Evolutionary conservation across 2,113 vertebrate genomes (phyloP), one percentile per base, ranked within the genome.

Genomic region (Gasterosteus nipponicus): DNA sequence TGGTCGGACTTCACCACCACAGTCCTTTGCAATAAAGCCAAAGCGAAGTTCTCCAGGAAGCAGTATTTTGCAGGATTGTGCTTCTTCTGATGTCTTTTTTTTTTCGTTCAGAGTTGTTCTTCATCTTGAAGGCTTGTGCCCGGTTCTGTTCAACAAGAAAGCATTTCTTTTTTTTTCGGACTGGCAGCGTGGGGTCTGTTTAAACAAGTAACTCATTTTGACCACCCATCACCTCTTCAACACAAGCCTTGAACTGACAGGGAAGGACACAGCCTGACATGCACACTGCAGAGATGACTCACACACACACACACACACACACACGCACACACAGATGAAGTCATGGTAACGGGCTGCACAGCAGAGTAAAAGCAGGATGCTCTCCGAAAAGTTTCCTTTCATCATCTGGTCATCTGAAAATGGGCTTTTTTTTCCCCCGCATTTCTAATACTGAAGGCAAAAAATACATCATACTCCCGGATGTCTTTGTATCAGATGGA

Each of bases 231-330:
- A 44, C 57, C 66, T 73, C 64, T 66, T 70, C 61, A 61, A 65
- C 82, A 57, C 53, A 54, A 75, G 57, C 56, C 69, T 18, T 10
- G 61, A 80, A 26, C 65, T 74, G 77, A 73, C 57, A 65, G 18
- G 31, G 68, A 41, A 78, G 77, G 68, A 77, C 60, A 67, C 47
- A 63, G 56, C 62, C 58, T 73, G 73, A 75, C 73, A 76, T 42
- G 29, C 54, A 64, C 42, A n/a, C 76, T 77, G 87, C 82, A 74
- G 82, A 68, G 78, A 89, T 86, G 84, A 84, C 74, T 87, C 84
- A 89, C 58, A 47, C 49, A 57, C 57, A 65, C 4, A 6, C 19
- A 42, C 29, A 33, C 39, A 41, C 39, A 41, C 47, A 49, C 47
- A 53, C 22, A 26, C 22, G 22, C 47, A 19, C 3, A 6, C 22